phyloP scores from a whole-genome alignment of 2,888 invertebrate genomes.

The Mythimna vitellina region DNA sequence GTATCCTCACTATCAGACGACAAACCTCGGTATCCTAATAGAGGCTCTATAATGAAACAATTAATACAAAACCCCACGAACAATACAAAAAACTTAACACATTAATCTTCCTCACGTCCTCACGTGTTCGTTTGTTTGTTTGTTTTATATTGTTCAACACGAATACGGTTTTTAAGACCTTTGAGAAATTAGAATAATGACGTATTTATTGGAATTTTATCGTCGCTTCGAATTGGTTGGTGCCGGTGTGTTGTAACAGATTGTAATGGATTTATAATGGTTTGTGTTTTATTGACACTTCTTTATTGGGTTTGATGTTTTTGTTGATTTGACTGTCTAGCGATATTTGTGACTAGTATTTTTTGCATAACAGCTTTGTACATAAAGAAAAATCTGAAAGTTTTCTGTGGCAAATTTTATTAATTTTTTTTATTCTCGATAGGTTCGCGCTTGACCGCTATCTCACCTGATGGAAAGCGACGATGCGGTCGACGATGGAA shows the following conservation, averaged over 20 bases:
- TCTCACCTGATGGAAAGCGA: too few species aligned
- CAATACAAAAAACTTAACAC: constrained; percentile 54
- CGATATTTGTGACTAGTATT: neutral
- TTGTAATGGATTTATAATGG: constrained; percentile 10
- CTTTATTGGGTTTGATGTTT: neutral
- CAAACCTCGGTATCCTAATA: constrained; percentile 78
- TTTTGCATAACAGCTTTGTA: neutral
- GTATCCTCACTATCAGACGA: constrained; percentile 57
- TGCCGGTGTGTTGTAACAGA: constrained; percentile 36
- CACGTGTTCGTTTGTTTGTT: constrained; percentile 70
- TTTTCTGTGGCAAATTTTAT: too few species aligned
- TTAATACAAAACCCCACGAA: constrained; percentile 78
- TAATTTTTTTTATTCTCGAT: too few species aligned
- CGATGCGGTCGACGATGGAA: too few species aligned
- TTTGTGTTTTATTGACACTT: constrained; percentile 1
- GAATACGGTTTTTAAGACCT: constrained; percentile 76
- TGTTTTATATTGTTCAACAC: constrained; percentile 82
- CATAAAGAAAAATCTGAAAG: too few species aligned
- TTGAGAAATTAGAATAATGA: constrained; percentile 70
- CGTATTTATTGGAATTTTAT: constrained; percentile 70
- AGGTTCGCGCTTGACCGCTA: too few species aligned
- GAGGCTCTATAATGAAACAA: constrained; percentile 82
- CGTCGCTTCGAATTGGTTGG: constrained; percentile 49
- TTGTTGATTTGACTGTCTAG: neutral
- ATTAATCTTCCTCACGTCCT: constrained; percentile 83